These are phyloP conservation scores for Gymnogyps californianus DNA, from an alignment of 2,113 vertebrate species.

Conservation along the genomic window DNA sequence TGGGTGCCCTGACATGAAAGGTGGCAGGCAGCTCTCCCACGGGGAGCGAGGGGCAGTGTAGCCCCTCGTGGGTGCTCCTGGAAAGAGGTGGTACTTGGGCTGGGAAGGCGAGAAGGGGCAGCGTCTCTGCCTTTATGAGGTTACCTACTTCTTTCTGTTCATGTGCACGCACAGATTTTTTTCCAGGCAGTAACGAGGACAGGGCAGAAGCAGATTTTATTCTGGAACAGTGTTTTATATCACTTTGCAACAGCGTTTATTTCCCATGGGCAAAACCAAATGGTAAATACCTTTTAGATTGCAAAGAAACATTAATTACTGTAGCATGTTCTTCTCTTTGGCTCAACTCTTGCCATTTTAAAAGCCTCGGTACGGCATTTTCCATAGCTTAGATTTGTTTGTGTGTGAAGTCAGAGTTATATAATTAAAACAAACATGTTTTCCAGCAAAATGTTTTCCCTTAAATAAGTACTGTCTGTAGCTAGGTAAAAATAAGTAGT, in stretches of 20 bases:
- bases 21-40: not conserved
- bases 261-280: not conserved
- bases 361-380: not conserved
- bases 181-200: not conserved
- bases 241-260: not conserved
- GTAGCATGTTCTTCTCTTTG: not conserved
- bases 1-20: not conserved
- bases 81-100: too few species aligned
- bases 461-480: not conserved
- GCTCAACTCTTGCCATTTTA: not conserved
- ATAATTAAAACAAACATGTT: conserved; percentile 10
- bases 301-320: not conserved
- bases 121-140: not conserved
- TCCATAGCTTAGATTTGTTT: not conserved
- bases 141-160: not conserved
- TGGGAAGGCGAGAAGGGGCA: not conserved
- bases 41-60: not conserved
- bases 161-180: accelerated
- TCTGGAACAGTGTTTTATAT: not conserved
- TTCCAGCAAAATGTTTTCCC: not conserved
- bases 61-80: not conserved
- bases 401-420: not conserved
- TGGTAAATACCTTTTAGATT: not conserved
- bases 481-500: not conserved
- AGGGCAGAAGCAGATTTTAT: not conserved